Evolutionary conservation across 30 jellyfish, hydroid and myxozoan genomes (phyloP).

Genomic region (Clytia hemisphaerica): DNA sequence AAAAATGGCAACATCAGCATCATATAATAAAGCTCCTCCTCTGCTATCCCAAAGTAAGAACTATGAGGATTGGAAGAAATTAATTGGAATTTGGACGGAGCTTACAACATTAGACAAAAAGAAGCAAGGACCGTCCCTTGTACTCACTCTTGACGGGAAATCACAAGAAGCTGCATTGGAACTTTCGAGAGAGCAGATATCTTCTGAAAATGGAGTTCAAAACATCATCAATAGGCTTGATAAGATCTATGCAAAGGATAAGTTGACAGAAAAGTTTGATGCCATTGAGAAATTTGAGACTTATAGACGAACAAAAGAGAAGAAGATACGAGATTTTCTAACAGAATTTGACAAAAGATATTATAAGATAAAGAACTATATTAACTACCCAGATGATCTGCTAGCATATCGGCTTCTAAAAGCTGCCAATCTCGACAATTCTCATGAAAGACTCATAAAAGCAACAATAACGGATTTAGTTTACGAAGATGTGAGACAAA

Average conservation of each 20-base stretch:
- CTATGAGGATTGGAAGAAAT: conserved; percentile 14
- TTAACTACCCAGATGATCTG: too few species aligned
- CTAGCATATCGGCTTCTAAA: too few species aligned
- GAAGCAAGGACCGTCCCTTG: conserved; percentile 17
- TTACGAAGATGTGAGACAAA: conserved; percentile 18
- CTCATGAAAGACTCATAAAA: conserved; percentile 12
- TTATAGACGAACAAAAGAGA: conserved; percentile 3
- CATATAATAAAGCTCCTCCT: too few species aligned
- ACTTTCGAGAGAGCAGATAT: neutral
- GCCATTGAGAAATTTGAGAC: conserved; percentile 15
- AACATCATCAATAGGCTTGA: conserved; percentile 6
- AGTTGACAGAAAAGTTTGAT: neutral
- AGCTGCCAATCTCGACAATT: neutral
- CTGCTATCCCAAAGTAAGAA: too few species aligned
- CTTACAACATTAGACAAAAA: conserved; percentile 10
- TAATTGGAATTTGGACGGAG: conserved; percentile 4
- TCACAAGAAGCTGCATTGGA: conserved; percentile 31
- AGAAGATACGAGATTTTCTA: neutral
- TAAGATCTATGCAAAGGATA: conserved; percentile 17
- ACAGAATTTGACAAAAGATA: too few species aligned
- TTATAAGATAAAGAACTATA: too few species aligned
- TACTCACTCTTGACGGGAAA: conserved; percentile 15
- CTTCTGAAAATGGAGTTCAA: conserved; percentile 14
- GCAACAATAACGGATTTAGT: conserved; percentile 16
- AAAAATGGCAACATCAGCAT: too few species aligned